A percentile compares a stretch with the other conserved stretches of the same genome.
These are phyloP conservation scores for Proales similis DNA, from an alignment of 1,140 invertebrate species.

Conservation along the genomic window DNA sequence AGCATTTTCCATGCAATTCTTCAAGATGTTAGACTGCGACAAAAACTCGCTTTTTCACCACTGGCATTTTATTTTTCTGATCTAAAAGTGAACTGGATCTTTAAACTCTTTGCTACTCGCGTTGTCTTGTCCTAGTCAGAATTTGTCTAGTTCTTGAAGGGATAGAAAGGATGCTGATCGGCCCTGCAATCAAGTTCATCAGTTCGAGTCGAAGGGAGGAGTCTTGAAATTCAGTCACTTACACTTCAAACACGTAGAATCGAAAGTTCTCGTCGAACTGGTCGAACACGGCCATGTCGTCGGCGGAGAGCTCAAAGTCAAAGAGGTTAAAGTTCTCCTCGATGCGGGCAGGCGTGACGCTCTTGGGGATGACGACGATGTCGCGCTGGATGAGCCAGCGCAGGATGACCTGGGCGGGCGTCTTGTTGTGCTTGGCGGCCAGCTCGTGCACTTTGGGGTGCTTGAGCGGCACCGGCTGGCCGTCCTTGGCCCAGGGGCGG, in stretches of 20 bases:
- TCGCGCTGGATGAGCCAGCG: slow-evolving; percentile 18
- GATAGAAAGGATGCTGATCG: slow-evolving; percentile 32
- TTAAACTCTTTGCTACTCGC: not conserved
- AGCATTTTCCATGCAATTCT: too few relatives aligned
- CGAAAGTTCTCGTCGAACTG: slow-evolving; percentile 29
- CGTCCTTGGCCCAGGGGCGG: slow-evolving; percentile 10
- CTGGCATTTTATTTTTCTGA: not conserved
- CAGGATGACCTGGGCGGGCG: slow-evolving; percentile 29
- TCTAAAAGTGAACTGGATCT: not conserved
- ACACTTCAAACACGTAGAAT: slow-evolving; percentile 36
- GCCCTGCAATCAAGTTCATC: not conserved
- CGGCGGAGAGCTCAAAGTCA: slow-evolving; percentile 24
- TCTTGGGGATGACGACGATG: slow-evolving; percentile 33
- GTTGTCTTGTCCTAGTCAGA: not conserved
- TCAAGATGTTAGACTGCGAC: too few relatives aligned
- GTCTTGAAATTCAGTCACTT: slow-evolving; percentile 7
- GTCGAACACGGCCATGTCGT: slow-evolving; percentile 20
- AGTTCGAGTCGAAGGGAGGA: not conserved
- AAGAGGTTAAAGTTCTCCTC: slow-evolving; percentile 26
- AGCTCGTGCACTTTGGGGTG: slow-evolving; percentile 7
- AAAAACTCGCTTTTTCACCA: too few relatives aligned
- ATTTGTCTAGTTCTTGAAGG: not conserved
- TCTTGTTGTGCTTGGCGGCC: slow-evolving; percentile 18
- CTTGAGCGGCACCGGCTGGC: slow-evolving; percentile 23
- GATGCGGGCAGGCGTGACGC: slow-evolving; percentile 4